Conservation (phyloP, 2,797 vertebrate genomes). For the Chelon labrosus region DNA sequence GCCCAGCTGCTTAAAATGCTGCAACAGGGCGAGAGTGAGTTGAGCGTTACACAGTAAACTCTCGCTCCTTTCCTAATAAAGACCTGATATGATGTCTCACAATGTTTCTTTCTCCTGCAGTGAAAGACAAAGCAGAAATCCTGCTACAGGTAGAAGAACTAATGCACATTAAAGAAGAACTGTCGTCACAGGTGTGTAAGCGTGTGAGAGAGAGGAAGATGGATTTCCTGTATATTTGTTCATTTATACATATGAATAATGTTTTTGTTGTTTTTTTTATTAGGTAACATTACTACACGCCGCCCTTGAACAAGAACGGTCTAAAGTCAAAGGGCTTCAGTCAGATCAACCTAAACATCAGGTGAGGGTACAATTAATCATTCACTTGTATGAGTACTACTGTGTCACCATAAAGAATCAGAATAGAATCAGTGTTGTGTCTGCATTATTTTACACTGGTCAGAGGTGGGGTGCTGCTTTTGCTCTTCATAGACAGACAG, state of each 20-base stretch:
- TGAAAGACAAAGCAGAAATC: constrained; percentile 98
- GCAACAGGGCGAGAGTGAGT: constrained; percentile 97
- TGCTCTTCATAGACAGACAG: constrained; percentile 12
- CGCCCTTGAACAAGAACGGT: constrained; percentile 94
- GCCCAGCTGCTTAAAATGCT: constrained; percentile 94
- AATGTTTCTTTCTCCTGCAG: constrained; percentile 73
- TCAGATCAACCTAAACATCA: constrained; percentile 92
- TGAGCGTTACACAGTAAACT: background rate
- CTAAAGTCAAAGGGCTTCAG: constrained; percentile 94
- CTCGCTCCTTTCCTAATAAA: background rate
- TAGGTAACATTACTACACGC: constrained; percentile 91
- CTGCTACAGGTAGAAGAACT: constrained; percentile 94
- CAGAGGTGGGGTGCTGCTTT: constrained; percentile 1
- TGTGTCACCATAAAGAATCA: background rate
- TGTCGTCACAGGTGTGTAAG: constrained; percentile 90
- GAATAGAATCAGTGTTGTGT: background rate
- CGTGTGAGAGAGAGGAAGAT: background rate
- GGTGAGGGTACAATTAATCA: constrained; percentile 56
- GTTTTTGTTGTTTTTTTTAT: background rate
- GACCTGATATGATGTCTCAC: background rate
- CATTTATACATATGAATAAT: background rate
- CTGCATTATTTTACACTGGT: background rate
- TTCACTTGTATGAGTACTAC: background rate
- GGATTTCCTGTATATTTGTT: background rate
- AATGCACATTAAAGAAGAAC: constrained; percentile 93